phyloP scores from a whole-genome alignment of 2,113 vertebrate genomes.

The Balaeniceps rex region DNA sequence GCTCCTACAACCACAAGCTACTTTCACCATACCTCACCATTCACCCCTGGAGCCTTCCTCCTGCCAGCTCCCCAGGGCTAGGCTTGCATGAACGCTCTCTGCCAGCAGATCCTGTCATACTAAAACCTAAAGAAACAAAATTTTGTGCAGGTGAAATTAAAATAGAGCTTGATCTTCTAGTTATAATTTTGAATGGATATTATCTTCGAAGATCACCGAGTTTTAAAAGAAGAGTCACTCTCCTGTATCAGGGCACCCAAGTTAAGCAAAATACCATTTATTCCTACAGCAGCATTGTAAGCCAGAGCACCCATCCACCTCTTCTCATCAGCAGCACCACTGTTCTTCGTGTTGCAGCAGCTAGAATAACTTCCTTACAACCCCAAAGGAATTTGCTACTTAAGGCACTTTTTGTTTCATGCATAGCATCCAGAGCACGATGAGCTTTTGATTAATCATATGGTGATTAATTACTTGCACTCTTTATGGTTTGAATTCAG shows the following conservation, averaged over 20 bases:
- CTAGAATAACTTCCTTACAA: not conserved
- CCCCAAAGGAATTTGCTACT: not conserved
- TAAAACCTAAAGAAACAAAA: not conserved
- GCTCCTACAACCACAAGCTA: not conserved
- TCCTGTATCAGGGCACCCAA: not conserved
- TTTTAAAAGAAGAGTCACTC: not conserved
- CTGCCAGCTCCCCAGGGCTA: not conserved
- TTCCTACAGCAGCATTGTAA: accelerated
- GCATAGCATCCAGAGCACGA: not conserved
- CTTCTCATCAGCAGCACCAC: not conserved
- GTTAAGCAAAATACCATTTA: not conserved
- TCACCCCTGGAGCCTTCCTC: not conserved
- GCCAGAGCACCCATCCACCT: not conserved
- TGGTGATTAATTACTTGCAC: slow-evolving; percentile 27
- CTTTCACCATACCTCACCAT: not conserved
- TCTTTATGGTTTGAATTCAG: not conserved
- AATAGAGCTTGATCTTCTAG: not conserved
- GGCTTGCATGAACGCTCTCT: not conserved
- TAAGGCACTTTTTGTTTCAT: not conserved
- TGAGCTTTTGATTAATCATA: slow-evolving; percentile 41
- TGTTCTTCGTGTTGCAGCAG: not conserved
- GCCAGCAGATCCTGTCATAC: not conserved
- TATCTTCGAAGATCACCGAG: not conserved
- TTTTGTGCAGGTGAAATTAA: not conserved
- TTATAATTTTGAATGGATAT: not conserved